Evolutionary conservation across 2,113 vertebrate genomes (phyloP).

Genomic region (Prietella phreatophila): DNA sequence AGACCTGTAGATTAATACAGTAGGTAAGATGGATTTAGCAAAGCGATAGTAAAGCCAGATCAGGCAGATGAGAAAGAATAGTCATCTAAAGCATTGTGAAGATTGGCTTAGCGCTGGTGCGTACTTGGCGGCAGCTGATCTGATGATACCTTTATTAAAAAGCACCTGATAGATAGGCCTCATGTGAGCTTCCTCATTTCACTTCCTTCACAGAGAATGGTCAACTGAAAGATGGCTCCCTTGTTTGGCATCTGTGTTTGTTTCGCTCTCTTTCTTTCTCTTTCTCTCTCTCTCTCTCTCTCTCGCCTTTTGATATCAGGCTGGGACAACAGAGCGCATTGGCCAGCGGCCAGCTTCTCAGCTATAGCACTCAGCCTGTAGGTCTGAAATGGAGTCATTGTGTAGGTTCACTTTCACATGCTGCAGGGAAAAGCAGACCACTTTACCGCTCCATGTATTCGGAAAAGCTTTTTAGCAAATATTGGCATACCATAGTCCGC

Average conservation of each 20-base stretch:
- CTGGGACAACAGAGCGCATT: conserved; percentile 37
- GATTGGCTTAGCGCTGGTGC: conserved; percentile 54
- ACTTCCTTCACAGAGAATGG: conserved; percentile 38
- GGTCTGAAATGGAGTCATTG: conserved; percentile 49
- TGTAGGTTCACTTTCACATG: conserved; percentile 52
- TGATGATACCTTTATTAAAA: conserved; percentile 59
- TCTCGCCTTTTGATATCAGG: conserved; percentile 40
- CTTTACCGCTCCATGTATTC: conserved; percentile 63
- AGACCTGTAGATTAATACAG: conserved; percentile 57
- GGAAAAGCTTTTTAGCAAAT: conserved; percentile 76
- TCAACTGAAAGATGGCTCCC: conserved; percentile 36
- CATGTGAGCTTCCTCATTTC: conserved; percentile 10
- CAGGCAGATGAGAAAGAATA: conserved; percentile 45
- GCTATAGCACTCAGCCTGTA: conserved; percentile 38
- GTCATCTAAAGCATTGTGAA: conserved; percentile 39
- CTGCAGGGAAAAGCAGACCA: conserved; percentile 52
- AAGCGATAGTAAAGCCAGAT: conserved; percentile 45
- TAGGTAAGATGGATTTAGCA: conserved; percentile 55
- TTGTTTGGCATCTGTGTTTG: conserved; percentile 40
- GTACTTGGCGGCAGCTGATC: conserved; percentile 44
- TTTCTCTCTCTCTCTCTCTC: conserved; percentile 26
- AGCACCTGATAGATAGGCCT: conserved; percentile 55
- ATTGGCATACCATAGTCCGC: conserved; percentile 68
- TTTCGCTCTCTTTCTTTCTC: conserved; percentile 28
- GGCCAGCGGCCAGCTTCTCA: conserved; percentile 45